Evolutionary conservation across 2,888 invertebrate species (phyloP).

Genomic region (Hesperia comma): DNA sequence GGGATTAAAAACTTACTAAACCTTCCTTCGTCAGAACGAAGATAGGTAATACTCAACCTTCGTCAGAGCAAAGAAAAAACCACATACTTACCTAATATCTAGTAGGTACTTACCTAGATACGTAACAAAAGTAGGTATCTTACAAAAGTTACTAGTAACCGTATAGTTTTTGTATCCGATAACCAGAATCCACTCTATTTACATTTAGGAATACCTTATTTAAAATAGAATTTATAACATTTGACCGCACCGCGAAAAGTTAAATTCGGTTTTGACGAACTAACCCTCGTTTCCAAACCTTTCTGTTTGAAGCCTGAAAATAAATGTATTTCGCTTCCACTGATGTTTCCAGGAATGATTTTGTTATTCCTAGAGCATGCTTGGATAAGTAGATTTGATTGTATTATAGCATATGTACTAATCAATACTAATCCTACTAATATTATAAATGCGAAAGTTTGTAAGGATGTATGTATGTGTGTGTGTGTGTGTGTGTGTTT

Average conservation of each 20-base stretch:
- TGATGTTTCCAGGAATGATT: background rate
- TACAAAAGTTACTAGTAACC: conserved; percentile 23
- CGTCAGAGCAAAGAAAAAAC: conserved; percentile 3
- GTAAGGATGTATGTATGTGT: too few species aligned
- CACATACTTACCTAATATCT: conserved; percentile 11
- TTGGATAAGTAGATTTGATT: background rate
- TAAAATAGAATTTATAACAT: conserved; percentile 24
- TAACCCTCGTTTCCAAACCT: background rate
- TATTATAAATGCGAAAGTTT: too few species aligned
- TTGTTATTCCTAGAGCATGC: background rate
- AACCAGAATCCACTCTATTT: conserved; percentile 8
- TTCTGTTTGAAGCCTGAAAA: background rate
- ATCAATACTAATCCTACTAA: too few species aligned
- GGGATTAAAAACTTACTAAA: too few species aligned
- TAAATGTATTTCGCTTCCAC: background rate
- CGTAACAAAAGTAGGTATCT: background rate
- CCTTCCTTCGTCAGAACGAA: too few species aligned
- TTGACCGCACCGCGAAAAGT: conserved; percentile 18
- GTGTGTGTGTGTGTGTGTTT: too few species aligned
- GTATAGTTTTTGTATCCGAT: conserved; percentile 26
- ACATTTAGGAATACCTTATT: conserved; percentile 23
- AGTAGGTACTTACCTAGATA: too few species aligned
- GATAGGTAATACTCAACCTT: too few species aligned
- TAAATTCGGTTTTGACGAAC: conserved; percentile 14
- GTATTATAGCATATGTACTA: background rate